These are phyloP conservation scores for Boloria euphrosyne DNA, from an alignment of 2,888 invertebrate genomes.

Conservation along the genomic window DNA sequence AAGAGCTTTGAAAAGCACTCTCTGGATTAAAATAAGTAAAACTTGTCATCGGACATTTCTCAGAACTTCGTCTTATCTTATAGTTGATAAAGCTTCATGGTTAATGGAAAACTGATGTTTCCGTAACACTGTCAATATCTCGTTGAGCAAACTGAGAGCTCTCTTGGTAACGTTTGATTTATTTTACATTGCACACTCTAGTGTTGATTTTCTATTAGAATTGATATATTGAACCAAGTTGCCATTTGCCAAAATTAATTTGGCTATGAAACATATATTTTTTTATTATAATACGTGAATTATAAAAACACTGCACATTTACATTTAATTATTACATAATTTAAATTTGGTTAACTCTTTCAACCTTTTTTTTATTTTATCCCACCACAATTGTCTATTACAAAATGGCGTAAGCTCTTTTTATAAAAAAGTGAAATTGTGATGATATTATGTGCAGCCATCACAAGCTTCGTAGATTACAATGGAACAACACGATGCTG, in stretches of 20 bases:
- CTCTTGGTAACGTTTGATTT: background rate
- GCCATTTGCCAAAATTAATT: background rate
- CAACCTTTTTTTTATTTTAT: too few relatives aligned
- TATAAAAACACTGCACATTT: too few relatives aligned
- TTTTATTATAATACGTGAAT: too few relatives aligned
- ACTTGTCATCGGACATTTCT: constrained; percentile 22
- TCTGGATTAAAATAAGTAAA: constrained; percentile 33
- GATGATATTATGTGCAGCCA: too few relatives aligned
- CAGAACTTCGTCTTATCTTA: constrained; percentile 14
- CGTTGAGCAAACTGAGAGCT: background rate
- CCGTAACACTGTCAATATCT: constrained; percentile 1
- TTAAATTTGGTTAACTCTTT: too few relatives aligned
- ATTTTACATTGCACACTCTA: background rate
- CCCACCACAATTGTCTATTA: too few relatives aligned
- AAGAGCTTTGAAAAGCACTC: constrained; percentile 32
- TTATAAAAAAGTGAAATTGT: too few relatives aligned
- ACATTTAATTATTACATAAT: too few relatives aligned
- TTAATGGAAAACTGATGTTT: constrained; percentile 37
- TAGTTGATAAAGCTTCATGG: background rate
- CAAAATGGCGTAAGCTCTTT: too few relatives aligned
- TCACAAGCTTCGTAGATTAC: too few relatives aligned
- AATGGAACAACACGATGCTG: too few relatives aligned
- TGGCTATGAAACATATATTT: too few relatives aligned
- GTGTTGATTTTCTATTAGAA: background rate
- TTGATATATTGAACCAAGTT: background rate